A percentile compares a stretch with the other conserved stretches of the same genome.
These are phyloP conservation scores for Tetragnatha versicolor DNA, from an alignment of 1,140 invertebrate genomes.

Conservation along the genomic window DNA sequence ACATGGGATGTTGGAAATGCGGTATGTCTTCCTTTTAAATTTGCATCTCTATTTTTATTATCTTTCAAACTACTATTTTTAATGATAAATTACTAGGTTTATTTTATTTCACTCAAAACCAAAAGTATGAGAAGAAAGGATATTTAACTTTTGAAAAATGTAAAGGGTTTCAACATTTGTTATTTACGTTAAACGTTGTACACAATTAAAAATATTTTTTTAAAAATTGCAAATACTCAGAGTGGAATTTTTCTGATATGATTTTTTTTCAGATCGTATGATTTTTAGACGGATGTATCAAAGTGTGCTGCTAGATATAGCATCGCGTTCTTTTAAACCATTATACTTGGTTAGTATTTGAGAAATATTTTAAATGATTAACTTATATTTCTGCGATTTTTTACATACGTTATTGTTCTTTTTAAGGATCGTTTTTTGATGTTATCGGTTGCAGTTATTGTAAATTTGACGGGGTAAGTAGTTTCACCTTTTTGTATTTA, in stretches of 20 bases:
- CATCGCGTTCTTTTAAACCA: constrained; percentile 14
- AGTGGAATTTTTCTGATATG: constrained; percentile 14
- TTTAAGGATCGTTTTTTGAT: constrained; percentile 28
- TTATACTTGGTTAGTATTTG: constrained; percentile 23
- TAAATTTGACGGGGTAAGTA: constrained; percentile 33
- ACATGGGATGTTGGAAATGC: constrained; percentile 80
- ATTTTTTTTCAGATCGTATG: constrained; percentile 64
- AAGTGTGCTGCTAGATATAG: constrained; percentile 57
- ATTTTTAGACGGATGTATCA: constrained; percentile 66
- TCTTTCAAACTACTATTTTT: no score
- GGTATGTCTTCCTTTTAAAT: constrained; percentile 65
- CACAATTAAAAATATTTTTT: no score
- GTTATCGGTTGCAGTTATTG: constrained; percentile 13
- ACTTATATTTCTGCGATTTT: neutral
- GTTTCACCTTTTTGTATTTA: no score
- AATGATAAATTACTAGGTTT: neutral
- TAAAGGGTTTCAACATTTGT: no score
- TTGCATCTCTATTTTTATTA: neutral
- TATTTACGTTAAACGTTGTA: no score
- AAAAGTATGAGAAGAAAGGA: neutral
- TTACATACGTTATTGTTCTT: neutral
- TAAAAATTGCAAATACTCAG: constrained; percentile 4
- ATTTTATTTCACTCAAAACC: no score
- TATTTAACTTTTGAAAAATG: no score
- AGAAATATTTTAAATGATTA: neutral